These are phyloP conservation scores for Thalassaphorura encarpata DNA, from an alignment of 1,140 invertebrate genomes.

Conservation along the genomic window DNA sequence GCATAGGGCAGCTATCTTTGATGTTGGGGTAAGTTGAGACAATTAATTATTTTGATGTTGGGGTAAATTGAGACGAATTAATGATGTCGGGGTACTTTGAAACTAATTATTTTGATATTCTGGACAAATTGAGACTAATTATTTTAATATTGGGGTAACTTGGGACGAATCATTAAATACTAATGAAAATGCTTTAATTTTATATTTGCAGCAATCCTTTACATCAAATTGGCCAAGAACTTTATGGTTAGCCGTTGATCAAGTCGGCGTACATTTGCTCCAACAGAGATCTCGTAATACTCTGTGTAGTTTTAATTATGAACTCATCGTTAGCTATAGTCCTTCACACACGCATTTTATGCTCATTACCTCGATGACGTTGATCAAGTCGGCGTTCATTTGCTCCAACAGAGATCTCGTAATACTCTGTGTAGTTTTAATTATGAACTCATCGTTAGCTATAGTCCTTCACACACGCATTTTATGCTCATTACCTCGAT, in stretches of 20 bases:
- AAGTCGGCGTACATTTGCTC: slow-evolving; percentile 81
- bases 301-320: slow-evolving; percentile 79
- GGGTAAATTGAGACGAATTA: slow-evolving; percentile 2
- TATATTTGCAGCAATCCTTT: slow-evolving; percentile 69
- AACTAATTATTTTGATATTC: background rate
- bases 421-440: slow-evolving; percentile 82
- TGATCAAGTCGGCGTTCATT: slow-evolving; percentile 57
- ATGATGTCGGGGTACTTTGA: slow-evolving; percentile 51
- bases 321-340: slow-evolving; percentile 72
- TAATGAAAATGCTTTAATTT: background rate
- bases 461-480: slow-evolving; percentile 76
- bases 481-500: slow-evolving; percentile 77
- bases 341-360: slow-evolving; percentile 79
- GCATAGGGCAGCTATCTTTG: slow-evolving; percentile 85
- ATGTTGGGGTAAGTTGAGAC: slow-evolving; percentile 47
- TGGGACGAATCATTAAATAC: background rate
- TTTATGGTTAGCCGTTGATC: slow-evolving; percentile 85
- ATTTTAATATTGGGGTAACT: background rate
- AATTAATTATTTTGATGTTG: slow-evolving; percentile 41
- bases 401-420: slow-evolving; percentile 75
- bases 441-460: slow-evolving; percentile 73
- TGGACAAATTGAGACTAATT: background rate
- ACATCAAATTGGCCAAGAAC: slow-evolving; percentile 83
- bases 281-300: slow-evolving; percentile 77
- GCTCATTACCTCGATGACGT: slow-evolving; percentile 67